These are phyloP conservation scores for Ectropis grisescens DNA, from an alignment of 1,140 invertebrate genomes.

Conservation along the genomic window DNA sequence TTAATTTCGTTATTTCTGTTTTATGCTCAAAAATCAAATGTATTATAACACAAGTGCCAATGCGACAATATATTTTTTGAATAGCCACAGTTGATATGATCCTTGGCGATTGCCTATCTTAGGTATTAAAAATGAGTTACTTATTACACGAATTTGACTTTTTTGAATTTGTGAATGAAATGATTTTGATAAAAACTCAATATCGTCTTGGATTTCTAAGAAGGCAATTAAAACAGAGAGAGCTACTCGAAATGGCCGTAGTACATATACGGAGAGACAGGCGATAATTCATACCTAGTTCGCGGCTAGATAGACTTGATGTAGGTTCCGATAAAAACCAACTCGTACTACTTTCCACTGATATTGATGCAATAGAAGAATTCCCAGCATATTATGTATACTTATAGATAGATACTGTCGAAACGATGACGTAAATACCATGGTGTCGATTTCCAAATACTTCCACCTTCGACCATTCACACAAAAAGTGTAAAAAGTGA, in stretches of 20 bases:
- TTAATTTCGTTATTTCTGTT: too few relatives aligned
- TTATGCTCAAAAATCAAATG: too few relatives aligned
- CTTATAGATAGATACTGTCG: too few relatives aligned
- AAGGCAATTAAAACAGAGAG: slow-evolving; percentile 39
- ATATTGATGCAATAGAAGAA: slow-evolving; percentile 19
- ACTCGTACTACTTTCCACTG: slow-evolving; percentile 45
- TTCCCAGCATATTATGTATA: too few relatives aligned
- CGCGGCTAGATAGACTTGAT: slow-evolving; percentile 11
- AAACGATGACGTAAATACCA: too few relatives aligned
- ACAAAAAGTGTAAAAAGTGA: too few relatives aligned
- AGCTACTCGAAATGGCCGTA: slow-evolving; percentile 25
- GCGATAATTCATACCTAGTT: slow-evolving; percentile 39
- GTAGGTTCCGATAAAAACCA: slow-evolving; percentile 37
- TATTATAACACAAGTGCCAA: too few relatives aligned
- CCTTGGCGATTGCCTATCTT: background rate
- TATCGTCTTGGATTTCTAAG: too few relatives aligned
- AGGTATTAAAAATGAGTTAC: slow-evolving; percentile 2
- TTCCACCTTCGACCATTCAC: too few relatives aligned
- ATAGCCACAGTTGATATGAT: too few relatives aligned
- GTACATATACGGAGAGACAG: slow-evolving; percentile 23
- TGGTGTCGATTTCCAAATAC: too few relatives aligned
- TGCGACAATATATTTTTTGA: too few relatives aligned
- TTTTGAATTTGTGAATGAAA: background rate
- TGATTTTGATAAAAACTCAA: background rate
- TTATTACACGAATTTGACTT: background rate